phyloP scores from a whole-genome alignment of 2,888 invertebrate genomes.

The Lasioglossum pauxillum region DNA sequence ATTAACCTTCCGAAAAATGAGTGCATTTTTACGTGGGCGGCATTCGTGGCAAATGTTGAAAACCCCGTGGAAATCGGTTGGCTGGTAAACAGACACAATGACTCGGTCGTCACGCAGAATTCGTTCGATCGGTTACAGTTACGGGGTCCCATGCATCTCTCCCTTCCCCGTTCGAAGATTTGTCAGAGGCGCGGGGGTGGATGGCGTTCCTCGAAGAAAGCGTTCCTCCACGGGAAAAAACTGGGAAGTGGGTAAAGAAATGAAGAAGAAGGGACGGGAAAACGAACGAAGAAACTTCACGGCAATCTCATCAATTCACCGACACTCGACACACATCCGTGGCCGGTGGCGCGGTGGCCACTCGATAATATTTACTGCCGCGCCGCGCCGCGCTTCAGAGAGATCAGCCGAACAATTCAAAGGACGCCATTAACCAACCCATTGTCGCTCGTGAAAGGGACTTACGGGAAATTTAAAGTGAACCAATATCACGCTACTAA shows the following conservation, averaged over 20 bases:
- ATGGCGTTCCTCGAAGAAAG: constrained; percentile 24
- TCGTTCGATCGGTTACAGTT: constrained; percentile 56
- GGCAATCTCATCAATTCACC: constrained; percentile 61
- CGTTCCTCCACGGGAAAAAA: not conserved
- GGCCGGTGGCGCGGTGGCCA: constrained; percentile 15
- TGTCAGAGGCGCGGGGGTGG: constrained; percentile 35
- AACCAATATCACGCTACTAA: constrained; percentile 50
- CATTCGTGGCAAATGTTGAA: not conserved
- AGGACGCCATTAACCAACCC: constrained; percentile 39
- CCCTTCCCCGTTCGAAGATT: constrained; percentile 40
- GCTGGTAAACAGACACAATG: constrained; percentile 50
- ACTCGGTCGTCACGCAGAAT: constrained; percentile 56
- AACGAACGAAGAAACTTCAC: constrained; percentile 9
- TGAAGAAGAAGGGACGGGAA: constrained; percentile 4
- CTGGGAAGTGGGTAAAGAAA: constrained; percentile 40
- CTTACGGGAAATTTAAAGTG: constrained; percentile 25
- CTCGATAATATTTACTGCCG: constrained; percentile 58
- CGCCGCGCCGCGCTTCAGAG: not conserved
- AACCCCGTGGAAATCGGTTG: constrained; percentile 29
- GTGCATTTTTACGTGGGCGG: not conserved
- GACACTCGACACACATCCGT: constrained; percentile 37
- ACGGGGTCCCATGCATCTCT: constrained; percentile 18
- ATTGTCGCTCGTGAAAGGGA: constrained; percentile 44
- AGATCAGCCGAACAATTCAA: constrained; percentile 33
- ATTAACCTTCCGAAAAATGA: no score